Percentiles rank a stretch among this genome's conserved stretches.
Conservation (phyloP, 2,888 invertebrate genomes). For the Zygothrica quintamaculata region DNA sequence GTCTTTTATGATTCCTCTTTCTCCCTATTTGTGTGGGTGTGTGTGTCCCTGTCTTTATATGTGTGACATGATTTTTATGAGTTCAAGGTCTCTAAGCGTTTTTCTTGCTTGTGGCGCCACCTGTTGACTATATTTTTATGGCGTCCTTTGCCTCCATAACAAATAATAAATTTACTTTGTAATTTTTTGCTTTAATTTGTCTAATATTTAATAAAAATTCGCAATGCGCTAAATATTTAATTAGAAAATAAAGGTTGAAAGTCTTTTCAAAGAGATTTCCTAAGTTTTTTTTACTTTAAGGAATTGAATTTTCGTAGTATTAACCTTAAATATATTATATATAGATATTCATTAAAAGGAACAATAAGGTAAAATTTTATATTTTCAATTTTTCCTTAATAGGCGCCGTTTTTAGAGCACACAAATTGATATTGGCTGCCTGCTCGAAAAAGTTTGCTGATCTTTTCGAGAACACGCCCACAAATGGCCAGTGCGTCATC, state of each 20-base stretch:
- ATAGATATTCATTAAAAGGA: too few species aligned
- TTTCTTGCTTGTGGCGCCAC: slow-evolving; percentile 66
- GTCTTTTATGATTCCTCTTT: slow-evolving; percentile 61
- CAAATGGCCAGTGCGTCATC: slow-evolving; percentile 89
- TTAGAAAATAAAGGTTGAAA: background rate
- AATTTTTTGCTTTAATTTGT: slow-evolving; percentile 58
- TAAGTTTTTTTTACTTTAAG: background rate
- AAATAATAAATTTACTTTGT: background rate
- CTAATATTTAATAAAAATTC: background rate
- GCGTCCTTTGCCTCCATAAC: background rate
- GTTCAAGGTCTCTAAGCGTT: slow-evolving; percentile 81
- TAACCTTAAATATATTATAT: too few species aligned
- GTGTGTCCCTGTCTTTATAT: slow-evolving; percentile 41
- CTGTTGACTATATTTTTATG: slow-evolving; percentile 57
- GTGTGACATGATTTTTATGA: slow-evolving; percentile 81
- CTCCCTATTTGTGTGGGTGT: slow-evolving; percentile 15
- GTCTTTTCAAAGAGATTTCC: background rate
- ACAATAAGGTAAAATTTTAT: too few species aligned
- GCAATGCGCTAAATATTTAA: slow-evolving; percentile 17
- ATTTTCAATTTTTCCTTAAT: slow-evolving; percentile 79
- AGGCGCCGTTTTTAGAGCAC: slow-evolving; percentile 96
- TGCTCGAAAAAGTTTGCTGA: slow-evolving; percentile 97
- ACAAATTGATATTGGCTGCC: slow-evolving; percentile 95
- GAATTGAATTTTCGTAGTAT: background rate
- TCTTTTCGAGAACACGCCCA: slow-evolving; percentile 93